A percentile compares a stretch with the other conserved stretches of the same genome.
phyloP scores from a whole-genome alignment of 2,797 vertebrate genomes.

The Choloepus didactylus region DNA sequence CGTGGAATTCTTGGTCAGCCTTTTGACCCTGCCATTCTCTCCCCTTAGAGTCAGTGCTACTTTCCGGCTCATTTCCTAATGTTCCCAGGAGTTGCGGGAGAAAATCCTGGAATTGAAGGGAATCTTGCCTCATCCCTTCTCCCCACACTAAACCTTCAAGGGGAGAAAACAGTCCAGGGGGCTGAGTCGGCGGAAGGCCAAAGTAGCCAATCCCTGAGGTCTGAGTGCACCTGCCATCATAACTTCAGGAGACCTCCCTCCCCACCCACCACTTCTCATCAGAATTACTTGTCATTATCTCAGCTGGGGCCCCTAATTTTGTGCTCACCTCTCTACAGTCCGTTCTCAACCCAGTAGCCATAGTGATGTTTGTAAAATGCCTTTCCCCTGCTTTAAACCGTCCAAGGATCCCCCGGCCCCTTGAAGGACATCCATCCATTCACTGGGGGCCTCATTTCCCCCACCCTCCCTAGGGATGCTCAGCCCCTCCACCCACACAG shows the following conservation, averaged over 20 bases:
- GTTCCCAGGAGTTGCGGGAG: neutral
- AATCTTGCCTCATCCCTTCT: neutral
- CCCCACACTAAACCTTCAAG: neutral
- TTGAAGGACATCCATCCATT: neutral
- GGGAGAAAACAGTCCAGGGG: neutral
- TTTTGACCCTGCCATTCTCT: neutral
- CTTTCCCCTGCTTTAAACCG: neutral
- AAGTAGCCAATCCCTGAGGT: neutral
- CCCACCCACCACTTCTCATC: rapidly evolving
- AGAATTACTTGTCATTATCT: neutral
- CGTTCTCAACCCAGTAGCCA: too few relatives aligned
- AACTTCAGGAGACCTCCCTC: neutral
- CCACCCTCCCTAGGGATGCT: too few relatives aligned
- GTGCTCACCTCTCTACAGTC: neutral
- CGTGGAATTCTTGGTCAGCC: neutral
- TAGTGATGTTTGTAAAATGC: neutral
- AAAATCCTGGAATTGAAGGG: conserved; percentile 15
- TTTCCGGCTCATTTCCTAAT: conserved; percentile 22
- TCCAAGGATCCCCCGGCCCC: too few relatives aligned
- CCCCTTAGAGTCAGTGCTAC: neutral
- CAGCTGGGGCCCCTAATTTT: neutral
- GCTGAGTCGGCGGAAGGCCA: rapidly evolving
- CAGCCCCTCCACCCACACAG: too few relatives aligned
- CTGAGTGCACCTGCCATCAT: neutral
- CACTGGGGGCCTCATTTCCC: neutral